Evolutionary conservation across 2,888 invertebrate genomes (phyloP).

Genomic region (Formica aserva): DNA sequence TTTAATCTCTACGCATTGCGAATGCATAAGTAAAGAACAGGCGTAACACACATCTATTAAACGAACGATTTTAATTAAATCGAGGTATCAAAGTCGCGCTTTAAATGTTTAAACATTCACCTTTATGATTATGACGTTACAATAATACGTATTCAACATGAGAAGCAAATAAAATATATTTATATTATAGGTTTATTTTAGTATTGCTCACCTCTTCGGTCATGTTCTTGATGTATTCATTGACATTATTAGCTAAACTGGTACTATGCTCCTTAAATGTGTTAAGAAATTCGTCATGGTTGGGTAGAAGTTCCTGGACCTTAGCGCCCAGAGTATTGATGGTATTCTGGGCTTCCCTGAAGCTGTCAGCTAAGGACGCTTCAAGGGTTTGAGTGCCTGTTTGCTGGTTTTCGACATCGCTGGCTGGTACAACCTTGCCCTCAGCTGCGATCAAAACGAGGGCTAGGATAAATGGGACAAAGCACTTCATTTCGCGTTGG

Average conservation of each 20-base stretch:
- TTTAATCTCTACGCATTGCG: conserved; percentile 4
- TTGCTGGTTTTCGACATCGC: conserved; percentile 46
- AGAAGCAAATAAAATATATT: neutral
- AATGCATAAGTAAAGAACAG: neutral
- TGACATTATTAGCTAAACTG: conserved; percentile 75
- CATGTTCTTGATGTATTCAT: conserved; percentile 75
- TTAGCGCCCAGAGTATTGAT: conserved; percentile 77
- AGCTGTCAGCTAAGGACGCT: conserved; percentile 68
- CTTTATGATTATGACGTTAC: neutral
- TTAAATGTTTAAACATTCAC: neutral
- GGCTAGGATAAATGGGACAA: conserved; percentile 52
- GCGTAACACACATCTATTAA: neutral
- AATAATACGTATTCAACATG: neutral
- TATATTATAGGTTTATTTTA: neutral
- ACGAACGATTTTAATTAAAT: neutral
- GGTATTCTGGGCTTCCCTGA: conserved; percentile 77
- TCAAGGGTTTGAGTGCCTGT: conserved; percentile 64
- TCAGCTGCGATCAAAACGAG: conserved; percentile 40
- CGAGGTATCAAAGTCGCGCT: neutral
- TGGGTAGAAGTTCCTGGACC: conserved; percentile 77
- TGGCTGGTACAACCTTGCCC: conserved; percentile 54
- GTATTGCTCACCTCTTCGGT: conserved; percentile 78
- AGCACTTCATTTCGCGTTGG: conserved; percentile 71
- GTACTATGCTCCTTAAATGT: conserved; percentile 78
- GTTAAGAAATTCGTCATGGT: conserved; percentile 76